phyloP scores from a whole-genome alignment of 2,888 invertebrate species.

The Tetragonisca angustula region DNA sequence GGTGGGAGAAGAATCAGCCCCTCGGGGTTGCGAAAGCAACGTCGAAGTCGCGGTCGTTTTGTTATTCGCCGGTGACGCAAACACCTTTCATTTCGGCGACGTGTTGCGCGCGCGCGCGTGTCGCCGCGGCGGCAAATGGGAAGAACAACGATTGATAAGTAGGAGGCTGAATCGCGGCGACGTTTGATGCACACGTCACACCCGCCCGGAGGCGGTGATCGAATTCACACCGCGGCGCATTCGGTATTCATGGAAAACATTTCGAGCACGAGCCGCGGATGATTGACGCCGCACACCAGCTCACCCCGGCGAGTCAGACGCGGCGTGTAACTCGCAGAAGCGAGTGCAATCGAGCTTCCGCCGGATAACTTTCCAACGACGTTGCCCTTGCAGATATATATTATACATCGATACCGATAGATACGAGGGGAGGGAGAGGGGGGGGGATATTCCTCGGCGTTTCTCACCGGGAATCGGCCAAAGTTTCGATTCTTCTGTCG shows the following conservation, averaged over 20 bases:
- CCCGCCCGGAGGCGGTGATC: slow-evolving; percentile 42
- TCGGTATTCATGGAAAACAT: slow-evolving; percentile 77
- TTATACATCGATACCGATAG: too few relatives aligned
- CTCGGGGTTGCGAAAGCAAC: slow-evolving; percentile 9
- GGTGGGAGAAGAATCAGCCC: background rate
- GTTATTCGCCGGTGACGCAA: slow-evolving; percentile 14
- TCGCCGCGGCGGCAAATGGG: slow-evolving; percentile 22
- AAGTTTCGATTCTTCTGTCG: slow-evolving; percentile 14
- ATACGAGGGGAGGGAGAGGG: background rate
- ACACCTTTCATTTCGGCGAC: slow-evolving; percentile 29
- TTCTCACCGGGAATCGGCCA: background rate
- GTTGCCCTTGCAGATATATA: background rate
- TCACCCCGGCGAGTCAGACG: background rate
- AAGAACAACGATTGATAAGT: slow-evolving; percentile 55
- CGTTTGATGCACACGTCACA: slow-evolving; percentile 44
- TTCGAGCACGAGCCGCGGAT: slow-evolving; percentile 45
- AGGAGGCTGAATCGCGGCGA: slow-evolving; percentile 41
- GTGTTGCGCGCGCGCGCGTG: slow-evolving; percentile 3
- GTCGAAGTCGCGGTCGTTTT: slow-evolving; percentile 20
- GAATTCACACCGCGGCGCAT: slow-evolving; percentile 67
- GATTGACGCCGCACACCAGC: slow-evolving; percentile 21
- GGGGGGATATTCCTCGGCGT: slow-evolving; percentile 20
- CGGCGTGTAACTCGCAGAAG: slow-evolving; percentile 52
- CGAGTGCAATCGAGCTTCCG: slow-evolving; percentile 62
- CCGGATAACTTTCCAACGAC: slow-evolving; percentile 60